Conservation (phyloP, 2,888 invertebrate species). For the Erebia epiphron region DNA sequence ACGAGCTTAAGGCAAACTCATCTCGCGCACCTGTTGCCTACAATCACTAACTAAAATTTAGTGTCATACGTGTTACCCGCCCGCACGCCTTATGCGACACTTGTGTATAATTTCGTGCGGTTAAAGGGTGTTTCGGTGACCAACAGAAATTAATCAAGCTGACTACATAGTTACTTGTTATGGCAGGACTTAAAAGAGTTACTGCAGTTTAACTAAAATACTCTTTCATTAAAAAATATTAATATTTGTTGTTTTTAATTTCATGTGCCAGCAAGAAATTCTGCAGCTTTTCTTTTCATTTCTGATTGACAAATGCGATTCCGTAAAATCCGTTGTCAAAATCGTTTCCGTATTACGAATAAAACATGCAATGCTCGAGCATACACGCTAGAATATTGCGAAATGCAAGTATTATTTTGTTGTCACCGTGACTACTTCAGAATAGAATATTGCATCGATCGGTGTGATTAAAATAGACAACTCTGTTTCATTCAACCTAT, state of each 20-base stretch:
- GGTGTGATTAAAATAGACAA: conserved; percentile 30
- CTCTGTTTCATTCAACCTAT: conserved; percentile 23
- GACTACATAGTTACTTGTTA: conserved; percentile 20
- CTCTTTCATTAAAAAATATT: not conserved
- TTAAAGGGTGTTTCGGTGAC: conserved; percentile 61
- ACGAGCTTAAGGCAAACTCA: conserved; percentile 68
- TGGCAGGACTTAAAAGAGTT: not conserved
- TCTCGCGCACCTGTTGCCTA: conserved; percentile 76
- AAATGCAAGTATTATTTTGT: conserved; percentile 14
- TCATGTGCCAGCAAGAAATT: not conserved
- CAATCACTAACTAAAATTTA: conserved; percentile 77
- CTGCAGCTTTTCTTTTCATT: not conserved
- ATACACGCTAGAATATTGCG: conserved; percentile 4
- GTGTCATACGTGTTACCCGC: conserved; percentile 72
- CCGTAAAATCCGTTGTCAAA: too few relatives aligned
- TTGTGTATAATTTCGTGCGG: conserved; percentile 74
- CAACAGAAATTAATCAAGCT: conserved; percentile 33
- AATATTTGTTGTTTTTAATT: too few relatives aligned
- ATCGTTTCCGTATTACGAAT: not conserved
- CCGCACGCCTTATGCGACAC: conserved; percentile 62
- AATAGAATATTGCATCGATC: conserved; percentile 25
- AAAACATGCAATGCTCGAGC: not conserved
- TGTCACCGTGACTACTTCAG: conserved; percentile 12
- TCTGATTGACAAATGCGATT: too few relatives aligned
- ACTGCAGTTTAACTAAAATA: too few relatives aligned